Evolutionary conservation across 2,888 invertebrate species (phyloP).

Genomic region (Diarsia brunnea): DNA sequence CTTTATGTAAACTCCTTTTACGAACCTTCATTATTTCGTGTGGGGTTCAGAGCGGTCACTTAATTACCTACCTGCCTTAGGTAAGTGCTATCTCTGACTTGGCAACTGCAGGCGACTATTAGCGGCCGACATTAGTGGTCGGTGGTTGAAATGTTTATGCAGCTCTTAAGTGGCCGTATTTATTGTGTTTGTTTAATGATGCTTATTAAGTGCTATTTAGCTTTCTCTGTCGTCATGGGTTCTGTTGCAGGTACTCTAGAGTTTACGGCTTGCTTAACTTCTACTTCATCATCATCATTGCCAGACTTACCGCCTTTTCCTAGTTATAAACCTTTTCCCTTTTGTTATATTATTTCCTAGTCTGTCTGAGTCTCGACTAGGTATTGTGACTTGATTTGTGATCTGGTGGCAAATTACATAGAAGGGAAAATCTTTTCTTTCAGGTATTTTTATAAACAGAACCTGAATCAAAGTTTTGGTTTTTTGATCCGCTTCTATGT

Average conservation of each 20-base stretch:
- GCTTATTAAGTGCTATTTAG: not conserved
- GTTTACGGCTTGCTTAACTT: not conserved
- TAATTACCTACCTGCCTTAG: slow-evolving; percentile 64
- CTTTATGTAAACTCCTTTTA: slow-evolving; percentile 51
- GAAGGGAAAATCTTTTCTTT: not conserved
- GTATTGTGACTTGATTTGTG: not conserved
- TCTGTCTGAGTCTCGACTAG: not conserved
- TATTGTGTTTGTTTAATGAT: slow-evolving; percentile 5
- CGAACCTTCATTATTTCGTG: slow-evolving; percentile 51
- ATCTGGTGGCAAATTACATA: not conserved
- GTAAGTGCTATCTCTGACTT: slow-evolving; percentile 46
- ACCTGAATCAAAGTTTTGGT: not conserved
- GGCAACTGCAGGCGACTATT: slow-evolving; percentile 57
- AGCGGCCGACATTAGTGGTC: slow-evolving; percentile 46
- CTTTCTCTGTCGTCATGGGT: not conserved
- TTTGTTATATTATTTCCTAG: not conserved
- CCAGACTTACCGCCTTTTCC: rapidly evolving
- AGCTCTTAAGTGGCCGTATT: slow-evolving; percentile 7
- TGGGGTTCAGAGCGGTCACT: slow-evolving; percentile 57
- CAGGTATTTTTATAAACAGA: not conserved
- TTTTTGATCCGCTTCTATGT: too few relatives aligned
- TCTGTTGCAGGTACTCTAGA: not conserved
- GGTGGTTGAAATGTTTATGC: slow-evolving; percentile 27
- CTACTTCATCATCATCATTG: not conserved
- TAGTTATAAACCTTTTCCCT: not conserved